A percentile compares a stretch with the other conserved stretches of the same genome.
Conservation (phyloP, 92 coral and sea anemone genomes). For the Palythoa heliodiscus region DNA sequence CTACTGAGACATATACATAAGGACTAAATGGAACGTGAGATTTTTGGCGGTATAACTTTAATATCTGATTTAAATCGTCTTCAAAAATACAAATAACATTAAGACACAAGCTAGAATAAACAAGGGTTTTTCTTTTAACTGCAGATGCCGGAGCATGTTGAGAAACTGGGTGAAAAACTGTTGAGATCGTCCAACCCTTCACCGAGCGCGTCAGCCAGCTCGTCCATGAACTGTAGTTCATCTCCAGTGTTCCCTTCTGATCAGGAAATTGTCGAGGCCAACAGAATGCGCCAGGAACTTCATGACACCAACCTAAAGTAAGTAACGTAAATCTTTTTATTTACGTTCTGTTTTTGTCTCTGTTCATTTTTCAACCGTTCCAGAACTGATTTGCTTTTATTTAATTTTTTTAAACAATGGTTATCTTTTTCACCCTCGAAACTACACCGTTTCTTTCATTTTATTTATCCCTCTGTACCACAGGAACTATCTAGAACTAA, state of each 20-base stretch:
- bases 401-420: too few relatives aligned
- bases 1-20: too few relatives aligned
- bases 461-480: background rate
- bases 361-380: background rate
- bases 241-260: background rate
- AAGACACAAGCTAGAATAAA: background rate
- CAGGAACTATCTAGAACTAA: conserved; percentile 85
- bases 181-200: conserved; percentile 61
- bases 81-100: background rate
- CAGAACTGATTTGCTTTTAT: background rate
- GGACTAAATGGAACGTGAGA: too few relatives aligned
- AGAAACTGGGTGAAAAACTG: conserved; percentile 62
- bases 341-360: background rate
- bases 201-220: conserved; percentile 44
- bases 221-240: background rate
- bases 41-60: too few relatives aligned
- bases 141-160: conserved; percentile 78
- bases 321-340: background rate
- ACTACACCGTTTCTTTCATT: too few relatives aligned
- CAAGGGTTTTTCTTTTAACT: background rate
- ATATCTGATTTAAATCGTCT: too few relatives aligned
- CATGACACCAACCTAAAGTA: conserved; percentile 14
- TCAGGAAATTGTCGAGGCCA: conserved; percentile 27
- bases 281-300: conserved; percentile 6
- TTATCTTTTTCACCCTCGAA: too few relatives aligned